phyloP scores from a whole-genome alignment of 2,113 vertebrate species.

The Calyptomena viridis region DNA sequence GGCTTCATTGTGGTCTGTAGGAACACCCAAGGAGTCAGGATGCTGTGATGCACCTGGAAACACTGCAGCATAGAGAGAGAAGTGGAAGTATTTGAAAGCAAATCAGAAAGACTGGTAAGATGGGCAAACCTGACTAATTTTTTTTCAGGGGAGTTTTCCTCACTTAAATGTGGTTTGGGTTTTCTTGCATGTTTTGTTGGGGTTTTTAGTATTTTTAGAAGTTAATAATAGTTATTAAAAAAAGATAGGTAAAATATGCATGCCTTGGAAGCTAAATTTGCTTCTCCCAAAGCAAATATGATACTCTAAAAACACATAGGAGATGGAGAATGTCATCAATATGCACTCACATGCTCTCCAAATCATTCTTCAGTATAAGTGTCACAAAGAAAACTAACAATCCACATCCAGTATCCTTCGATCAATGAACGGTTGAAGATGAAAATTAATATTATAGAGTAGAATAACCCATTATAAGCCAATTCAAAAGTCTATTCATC shows the following conservation, averaged over 20 bases:
- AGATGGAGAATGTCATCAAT: slow-evolving; percentile 14
- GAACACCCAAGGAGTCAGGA: neutral
- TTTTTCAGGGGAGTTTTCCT: neutral
- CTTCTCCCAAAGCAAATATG: neutral
- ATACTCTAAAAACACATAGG: neutral
- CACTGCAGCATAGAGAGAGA: neutral
- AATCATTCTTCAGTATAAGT: slow-evolving; percentile 54
- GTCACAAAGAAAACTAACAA: slow-evolving; percentile 60
- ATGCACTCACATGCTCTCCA: slow-evolving; percentile 26
- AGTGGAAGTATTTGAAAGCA: neutral
- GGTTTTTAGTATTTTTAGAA: neutral
- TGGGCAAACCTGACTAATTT: neutral
- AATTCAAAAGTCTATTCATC: slow-evolving; percentile 58
- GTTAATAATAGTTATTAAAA: neutral
- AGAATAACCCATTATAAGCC: slow-evolving; percentile 65
- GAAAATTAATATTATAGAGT: slow-evolving; percentile 64
- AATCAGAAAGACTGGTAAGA: neutral
- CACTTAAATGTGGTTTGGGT: neutral
- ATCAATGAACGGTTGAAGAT: slow-evolving; percentile 68
- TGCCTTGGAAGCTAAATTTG: neutral
- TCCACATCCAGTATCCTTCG: slow-evolving; percentile 61
- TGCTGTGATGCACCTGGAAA: neutral
- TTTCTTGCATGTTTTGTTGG: neutral
- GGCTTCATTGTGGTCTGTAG: neutral
- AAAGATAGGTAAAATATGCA: neutral